A percentile compares a stretch with the other conserved stretches of the same genome.
Conservation (phyloP, 1,140 invertebrate species). For the Drosophila pandora region DNA sequence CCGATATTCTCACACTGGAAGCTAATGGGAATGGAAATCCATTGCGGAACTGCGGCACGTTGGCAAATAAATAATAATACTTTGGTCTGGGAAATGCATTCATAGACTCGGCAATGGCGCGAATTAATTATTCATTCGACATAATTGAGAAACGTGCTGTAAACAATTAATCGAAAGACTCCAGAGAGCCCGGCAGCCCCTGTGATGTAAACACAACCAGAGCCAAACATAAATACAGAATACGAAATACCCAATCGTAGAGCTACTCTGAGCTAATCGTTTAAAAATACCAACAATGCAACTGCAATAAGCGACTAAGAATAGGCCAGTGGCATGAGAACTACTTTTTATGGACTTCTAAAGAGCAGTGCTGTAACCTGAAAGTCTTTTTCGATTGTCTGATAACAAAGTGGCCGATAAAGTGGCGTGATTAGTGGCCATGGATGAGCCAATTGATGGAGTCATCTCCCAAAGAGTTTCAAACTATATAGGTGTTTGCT, state of each 20-base stretch:
- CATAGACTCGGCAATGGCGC: constrained; percentile 49
- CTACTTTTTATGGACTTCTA: constrained; percentile 28
- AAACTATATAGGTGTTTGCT: neutral
- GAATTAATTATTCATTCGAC: constrained; percentile 58
- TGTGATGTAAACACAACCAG: constrained; percentile 34
- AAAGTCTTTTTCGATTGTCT: constrained; percentile 25
- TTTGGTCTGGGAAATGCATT: constrained; percentile 68
- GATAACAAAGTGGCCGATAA: constrained; percentile 49
- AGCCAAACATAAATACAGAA: constrained; percentile 51
- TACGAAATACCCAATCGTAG: constrained; percentile 7
- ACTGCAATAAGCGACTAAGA: constrained; percentile 44
- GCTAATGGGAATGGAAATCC: constrained; percentile 16
- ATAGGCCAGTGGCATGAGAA: constrained; percentile 39
- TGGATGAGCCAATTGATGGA: constrained; percentile 60
- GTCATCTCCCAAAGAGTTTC: constrained; percentile 43
- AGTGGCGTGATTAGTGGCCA: constrained; percentile 15
- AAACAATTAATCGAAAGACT: constrained; percentile 55
- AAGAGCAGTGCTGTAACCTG: constrained; percentile 11
- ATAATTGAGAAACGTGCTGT: constrained; percentile 63
- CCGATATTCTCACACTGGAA: constrained; percentile 45
- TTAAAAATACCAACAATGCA: constrained; percentile 52
- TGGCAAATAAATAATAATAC: constrained; percentile 71
- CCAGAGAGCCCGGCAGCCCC: constrained; percentile 15
- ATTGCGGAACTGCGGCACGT: constrained; percentile 66
- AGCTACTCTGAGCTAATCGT: constrained; percentile 47